A percentile compares a stretch with the other conserved stretches of the same genome.
phyloP scores from a whole-genome alignment of 2,888 invertebrate species.

The Cosmia trapezina region DNA sequence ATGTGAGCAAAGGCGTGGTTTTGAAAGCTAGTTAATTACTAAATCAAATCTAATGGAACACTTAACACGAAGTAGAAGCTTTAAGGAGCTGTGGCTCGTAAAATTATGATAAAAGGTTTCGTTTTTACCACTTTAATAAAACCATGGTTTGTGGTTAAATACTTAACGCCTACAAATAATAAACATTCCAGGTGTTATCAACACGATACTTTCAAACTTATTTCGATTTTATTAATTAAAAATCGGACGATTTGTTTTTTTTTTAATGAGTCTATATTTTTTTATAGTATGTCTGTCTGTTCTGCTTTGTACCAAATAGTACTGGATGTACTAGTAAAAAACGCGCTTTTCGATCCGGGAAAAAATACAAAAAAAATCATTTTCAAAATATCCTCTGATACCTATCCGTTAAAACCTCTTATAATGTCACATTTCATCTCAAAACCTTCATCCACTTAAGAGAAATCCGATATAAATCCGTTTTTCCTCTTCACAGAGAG shows the following conservation, averaged over 20 bases:
- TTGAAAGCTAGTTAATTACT: constrained; percentile 73
- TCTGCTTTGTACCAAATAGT: not conserved
- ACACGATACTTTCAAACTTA: constrained; percentile 41
- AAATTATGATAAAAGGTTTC: constrained; percentile 88
- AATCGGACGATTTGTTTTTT: not conserved
- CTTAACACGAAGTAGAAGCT: constrained; percentile 82
- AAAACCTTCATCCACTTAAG: constrained; percentile 57
- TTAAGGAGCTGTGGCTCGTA: constrained; percentile 81
- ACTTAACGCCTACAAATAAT: constrained; percentile 77
- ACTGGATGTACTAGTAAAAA: not conserved
- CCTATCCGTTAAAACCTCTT: constrained; percentile 30
- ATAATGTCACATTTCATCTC: constrained; percentile 42
- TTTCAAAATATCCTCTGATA: not conserved
- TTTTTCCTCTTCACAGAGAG: constrained; percentile 53
- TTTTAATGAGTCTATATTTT: not conserved
- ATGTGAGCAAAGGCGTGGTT: constrained; percentile 16
- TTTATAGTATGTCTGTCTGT: not conserved
- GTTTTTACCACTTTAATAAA: constrained; percentile 84
- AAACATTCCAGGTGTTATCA: constrained; percentile 48
- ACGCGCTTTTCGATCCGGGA: not conserved
- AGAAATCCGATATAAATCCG: constrained; percentile 58
- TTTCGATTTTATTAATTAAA: constrained; percentile 11
- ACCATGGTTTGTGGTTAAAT: constrained; percentile 80
- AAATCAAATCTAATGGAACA: constrained; percentile 79
- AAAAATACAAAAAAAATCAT: not conserved